These are phyloP conservation scores for Electrona antarctica DNA, from an alignment of 2,113 vertebrate genomes.

Conservation along the genomic window DNA sequence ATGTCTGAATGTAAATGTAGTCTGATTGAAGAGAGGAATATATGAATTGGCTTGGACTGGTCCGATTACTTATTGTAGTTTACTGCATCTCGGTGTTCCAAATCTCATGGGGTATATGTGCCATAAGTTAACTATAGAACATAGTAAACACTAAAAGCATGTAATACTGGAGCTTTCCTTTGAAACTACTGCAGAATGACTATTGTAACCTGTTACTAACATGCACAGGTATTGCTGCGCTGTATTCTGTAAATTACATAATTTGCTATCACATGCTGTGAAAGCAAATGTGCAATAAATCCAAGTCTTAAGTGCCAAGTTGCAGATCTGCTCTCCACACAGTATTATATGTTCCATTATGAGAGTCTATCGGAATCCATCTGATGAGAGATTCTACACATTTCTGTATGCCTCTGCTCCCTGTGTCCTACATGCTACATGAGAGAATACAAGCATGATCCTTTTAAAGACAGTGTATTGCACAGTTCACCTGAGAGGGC, in stretches of 20 bases:
- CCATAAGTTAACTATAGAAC: no score
- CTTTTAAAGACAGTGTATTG: slow-evolving; percentile 23
- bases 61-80: not conserved
- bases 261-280: slow-evolving; percentile 15
- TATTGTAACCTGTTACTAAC: not conserved
- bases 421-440: slow-evolving; percentile 1
- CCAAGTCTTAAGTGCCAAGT: not conserved
- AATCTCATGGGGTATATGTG: no score
- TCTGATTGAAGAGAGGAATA: slow-evolving; percentile 1
- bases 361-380: not conserved
- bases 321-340: not conserved
- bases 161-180: no score
- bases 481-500: slow-evolving; percentile 44
- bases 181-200: not conserved
- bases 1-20: not conserved
- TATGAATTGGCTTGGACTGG: not conserved
- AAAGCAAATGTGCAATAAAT: not conserved
- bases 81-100: no score
- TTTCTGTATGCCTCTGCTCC: not conserved
- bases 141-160: no score
- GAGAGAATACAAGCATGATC: slow-evolving; percentile 15
- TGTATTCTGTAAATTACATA: slow-evolving; percentile 23
- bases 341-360: not conserved
- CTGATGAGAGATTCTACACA: not conserved
- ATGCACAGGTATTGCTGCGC: slow-evolving; percentile 29